phyloP scores from a whole-genome alignment of 2,797 vertebrate genomes.

The Percopsis omiscomaycus region DNA sequence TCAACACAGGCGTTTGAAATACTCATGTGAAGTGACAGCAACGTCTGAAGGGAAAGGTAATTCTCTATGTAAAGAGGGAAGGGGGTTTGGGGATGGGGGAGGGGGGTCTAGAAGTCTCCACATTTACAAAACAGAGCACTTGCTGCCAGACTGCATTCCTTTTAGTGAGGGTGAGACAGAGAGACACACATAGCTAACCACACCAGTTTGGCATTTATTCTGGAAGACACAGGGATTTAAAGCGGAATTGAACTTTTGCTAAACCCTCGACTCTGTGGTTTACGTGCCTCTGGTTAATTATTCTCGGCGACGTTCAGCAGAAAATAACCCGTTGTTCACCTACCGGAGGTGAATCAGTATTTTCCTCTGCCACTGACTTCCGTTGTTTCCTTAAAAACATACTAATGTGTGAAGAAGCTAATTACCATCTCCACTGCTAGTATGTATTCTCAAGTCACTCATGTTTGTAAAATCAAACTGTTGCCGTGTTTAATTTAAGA shows the following conservation, averaged over 20 bases:
- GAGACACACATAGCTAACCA: slow-evolving; percentile 83
- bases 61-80: slow-evolving; percentile 61
- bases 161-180: slow-evolving; percentile 83
- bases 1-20: slow-evolving; percentile 65
- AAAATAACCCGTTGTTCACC: too few relatives aligned
- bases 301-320: too few relatives aligned
- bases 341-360: too few relatives aligned
- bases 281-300: too few relatives aligned
- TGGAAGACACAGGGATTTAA: slow-evolving; percentile 90
- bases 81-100: slow-evolving; percentile 32
- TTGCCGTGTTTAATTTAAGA: too few relatives aligned
- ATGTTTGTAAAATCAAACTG: too few relatives aligned
- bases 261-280: too few relatives aligned
- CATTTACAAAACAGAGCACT: slow-evolving; percentile 86
- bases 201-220: slow-evolving; percentile 92
- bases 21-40: slow-evolving; percentile 97
- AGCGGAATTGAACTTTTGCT: slow-evolving; percentile 67
- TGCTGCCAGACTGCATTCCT: slow-evolving; percentile 89
- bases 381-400: too few relatives aligned
- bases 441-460: too few relatives aligned
- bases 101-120: slow-evolving; percentile 68
- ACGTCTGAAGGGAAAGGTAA: slow-evolving; percentile 84
- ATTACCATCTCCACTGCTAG: too few relatives aligned
- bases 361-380: too few relatives aligned
- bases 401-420: too few relatives aligned